These are phyloP conservation scores for Linhomoeus sp. DNA, from an alignment of 2,888 invertebrate genomes.

Conservation along the genomic window DNA sequence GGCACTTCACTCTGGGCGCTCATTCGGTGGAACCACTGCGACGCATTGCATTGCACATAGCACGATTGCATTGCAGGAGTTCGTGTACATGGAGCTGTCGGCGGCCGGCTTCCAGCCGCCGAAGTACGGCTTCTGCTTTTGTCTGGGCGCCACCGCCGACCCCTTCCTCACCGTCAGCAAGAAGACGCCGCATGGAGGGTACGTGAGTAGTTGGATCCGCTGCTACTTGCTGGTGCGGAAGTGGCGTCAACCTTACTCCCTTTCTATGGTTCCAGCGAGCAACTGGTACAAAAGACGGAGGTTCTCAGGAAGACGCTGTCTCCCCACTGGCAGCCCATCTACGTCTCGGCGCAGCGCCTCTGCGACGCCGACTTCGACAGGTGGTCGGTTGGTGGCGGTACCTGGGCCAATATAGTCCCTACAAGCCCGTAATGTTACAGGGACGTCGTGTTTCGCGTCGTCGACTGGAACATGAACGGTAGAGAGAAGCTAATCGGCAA, in stretches of 20 bases:
- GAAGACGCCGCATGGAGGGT: too few species aligned
- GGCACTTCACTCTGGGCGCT: too few species aligned
- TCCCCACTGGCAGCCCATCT: conserved; percentile 38
- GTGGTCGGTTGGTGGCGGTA: conserved; percentile 20
- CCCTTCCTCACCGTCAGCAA: conserved; percentile 13
- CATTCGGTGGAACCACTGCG: too few species aligned
- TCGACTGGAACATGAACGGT: conserved; percentile 6
- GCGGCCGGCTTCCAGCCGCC: too few species aligned
- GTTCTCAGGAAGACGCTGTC: conserved; percentile 35
- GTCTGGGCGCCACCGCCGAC: conserved; percentile 14
- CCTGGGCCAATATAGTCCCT: conserved; percentile 18
- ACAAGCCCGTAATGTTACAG: background rate
- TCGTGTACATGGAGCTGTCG: too few species aligned
- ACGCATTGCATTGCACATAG: too few species aligned
- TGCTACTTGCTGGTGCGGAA: too few species aligned
- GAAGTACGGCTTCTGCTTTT: too few species aligned
- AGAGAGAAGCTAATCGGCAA: conserved; percentile 7
- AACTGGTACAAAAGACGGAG: conserved; percentile 23
- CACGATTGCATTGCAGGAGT: too few species aligned
- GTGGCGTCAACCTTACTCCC: too few species aligned
- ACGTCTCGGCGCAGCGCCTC: conserved; percentile 32
- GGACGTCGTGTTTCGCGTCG: conserved; percentile 4
- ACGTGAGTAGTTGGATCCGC: too few species aligned
- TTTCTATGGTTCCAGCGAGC: background rate
- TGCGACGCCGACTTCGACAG: conserved; percentile 29